These are phyloP conservation scores for Zoanthus solanderi DNA, from an alignment of 92 coral and sea anemone genomes.

Conservation along the genomic window DNA sequence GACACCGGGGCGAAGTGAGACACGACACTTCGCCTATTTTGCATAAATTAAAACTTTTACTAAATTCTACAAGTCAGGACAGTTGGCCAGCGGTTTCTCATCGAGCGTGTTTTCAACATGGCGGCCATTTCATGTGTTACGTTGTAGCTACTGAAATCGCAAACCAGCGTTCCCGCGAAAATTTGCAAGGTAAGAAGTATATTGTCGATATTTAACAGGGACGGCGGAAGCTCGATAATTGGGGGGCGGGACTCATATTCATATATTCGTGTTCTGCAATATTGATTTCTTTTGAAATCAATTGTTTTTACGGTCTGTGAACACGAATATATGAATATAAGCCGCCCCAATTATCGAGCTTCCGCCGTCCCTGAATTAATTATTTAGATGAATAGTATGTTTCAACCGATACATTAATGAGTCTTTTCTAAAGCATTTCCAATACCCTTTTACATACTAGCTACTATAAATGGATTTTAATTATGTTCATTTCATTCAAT, in stretches of 20 bases:
- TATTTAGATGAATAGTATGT: slow-evolving; percentile 11
- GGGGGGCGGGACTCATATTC: slow-evolving; percentile 44
- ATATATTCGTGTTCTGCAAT: slow-evolving; percentile 53
- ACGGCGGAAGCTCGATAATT: slow-evolving; percentile 18
- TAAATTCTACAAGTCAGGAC: slow-evolving; percentile 6
- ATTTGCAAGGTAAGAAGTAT: slow-evolving; percentile 31
- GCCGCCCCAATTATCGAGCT: slow-evolving; percentile 46
- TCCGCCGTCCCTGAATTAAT: slow-evolving; percentile 43
- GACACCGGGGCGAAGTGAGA: slow-evolving; percentile 26
- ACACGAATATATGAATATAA: background rate
- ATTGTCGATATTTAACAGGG: slow-evolving; percentile 33
- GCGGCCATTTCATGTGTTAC: slow-evolving; percentile 11
- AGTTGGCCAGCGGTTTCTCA: slow-evolving; percentile 19
- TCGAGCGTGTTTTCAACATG: slow-evolving; percentile 22
- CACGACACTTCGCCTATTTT: background rate
- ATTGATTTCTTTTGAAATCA: slow-evolving; percentile 57
- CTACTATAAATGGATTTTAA: slow-evolving; percentile 8
- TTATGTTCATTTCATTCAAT: slow-evolving; percentile 8
- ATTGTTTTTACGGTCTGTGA: slow-evolving; percentile 51
- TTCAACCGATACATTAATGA: slow-evolving; percentile 8
- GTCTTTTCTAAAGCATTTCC: slow-evolving; percentile 20
- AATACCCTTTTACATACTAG: slow-evolving; percentile 9
- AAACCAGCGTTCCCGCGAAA: slow-evolving; percentile 20
- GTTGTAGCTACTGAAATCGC: slow-evolving; percentile 19
- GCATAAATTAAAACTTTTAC: slow-evolving; percentile 11